A percentile compares a stretch with the other conserved stretches of the same genome.
These are phyloP conservation scores for Noturus placidus DNA, from an alignment of 2,113 vertebrate species.

Conservation along the genomic window DNA sequence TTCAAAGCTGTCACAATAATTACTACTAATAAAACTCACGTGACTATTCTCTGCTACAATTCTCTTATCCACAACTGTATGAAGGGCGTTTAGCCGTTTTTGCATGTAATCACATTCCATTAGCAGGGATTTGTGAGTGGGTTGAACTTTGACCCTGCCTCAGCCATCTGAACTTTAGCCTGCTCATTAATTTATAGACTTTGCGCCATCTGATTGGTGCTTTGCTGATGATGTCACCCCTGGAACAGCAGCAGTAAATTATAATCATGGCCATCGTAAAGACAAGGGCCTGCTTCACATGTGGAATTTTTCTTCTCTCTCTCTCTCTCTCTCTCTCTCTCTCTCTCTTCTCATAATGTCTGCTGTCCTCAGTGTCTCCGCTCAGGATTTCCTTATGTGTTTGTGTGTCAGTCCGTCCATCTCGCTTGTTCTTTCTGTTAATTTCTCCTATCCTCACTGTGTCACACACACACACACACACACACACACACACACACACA, in stretches of 20 bases:
- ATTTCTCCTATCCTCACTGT: slow-evolving; percentile 24
- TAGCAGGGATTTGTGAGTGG: slow-evolving; percentile 42
- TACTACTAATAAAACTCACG: background rate
- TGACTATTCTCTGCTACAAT: background rate
- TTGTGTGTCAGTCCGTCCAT: slow-evolving; percentile 31
- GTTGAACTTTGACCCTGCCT: slow-evolving; percentile 49
- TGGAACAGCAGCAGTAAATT: slow-evolving; percentile 65
- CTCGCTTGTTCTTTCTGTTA: slow-evolving; percentile 10
- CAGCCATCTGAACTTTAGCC: slow-evolving; percentile 50
- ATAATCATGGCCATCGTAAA: slow-evolving; percentile 66
- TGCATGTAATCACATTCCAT: slow-evolving; percentile 48
- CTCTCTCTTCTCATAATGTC: slow-evolving; percentile 15
- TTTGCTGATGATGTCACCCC: slow-evolving; percentile 53
- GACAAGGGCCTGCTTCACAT: slow-evolving; percentile 52
- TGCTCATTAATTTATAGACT: slow-evolving; percentile 53
- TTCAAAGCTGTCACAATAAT: background rate
- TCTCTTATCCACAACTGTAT: background rate
- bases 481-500: background rate
- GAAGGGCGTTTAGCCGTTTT: background rate
- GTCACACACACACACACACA: background rate
- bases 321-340: background rate
- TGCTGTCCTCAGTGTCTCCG: slow-evolving; percentile 33
- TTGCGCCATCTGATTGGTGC: slow-evolving; percentile 51
- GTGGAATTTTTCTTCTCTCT: slow-evolving; percentile 48
- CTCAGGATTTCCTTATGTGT: slow-evolving; percentile 49